Evolutionary conservation across 2,113 vertebrate species (phyloP).

Genomic region (Reinhardtius hippoglossoides): DNA sequence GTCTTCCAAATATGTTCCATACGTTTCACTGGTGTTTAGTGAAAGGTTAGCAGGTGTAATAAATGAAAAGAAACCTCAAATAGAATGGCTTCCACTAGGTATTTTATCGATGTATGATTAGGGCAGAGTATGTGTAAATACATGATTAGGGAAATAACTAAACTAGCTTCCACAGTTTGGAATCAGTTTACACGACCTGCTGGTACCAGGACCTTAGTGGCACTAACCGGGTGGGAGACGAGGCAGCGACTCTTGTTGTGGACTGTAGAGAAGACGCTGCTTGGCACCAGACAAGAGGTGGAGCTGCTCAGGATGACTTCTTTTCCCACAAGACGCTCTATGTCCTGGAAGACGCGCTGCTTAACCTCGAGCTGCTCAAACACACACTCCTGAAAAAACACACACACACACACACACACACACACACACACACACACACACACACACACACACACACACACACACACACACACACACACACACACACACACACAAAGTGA

Average conservation of each 20-base stretch:
- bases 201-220: background rate
- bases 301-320: constrained; percentile 92
- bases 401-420: constrained; percentile 78
- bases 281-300: constrained; percentile 93
- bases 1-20: too few species aligned
- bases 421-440: constrained; percentile 16
- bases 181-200: background rate
- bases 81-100: too few species aligned
- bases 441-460: constrained; percentile 80
- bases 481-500: constrained; percentile 78
- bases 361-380: constrained; percentile 93
- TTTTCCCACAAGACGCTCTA: constrained; percentile 85
- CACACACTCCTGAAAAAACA: constrained; percentile 88
- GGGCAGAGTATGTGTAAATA: too few species aligned
- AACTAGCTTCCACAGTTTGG: background rate
- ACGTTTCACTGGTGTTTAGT: too few species aligned
- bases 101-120: too few species aligned
- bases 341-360: constrained; percentile 87
- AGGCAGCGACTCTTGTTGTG: constrained; percentile 89
- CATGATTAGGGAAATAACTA: too few species aligned
- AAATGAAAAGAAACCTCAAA: too few species aligned
- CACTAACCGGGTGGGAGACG: constrained; percentile 94
- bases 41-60: too few species aligned
- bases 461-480: constrained; percentile 10
- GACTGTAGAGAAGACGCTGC: constrained; percentile 88